Evolutionary conservation across 2,888 invertebrate species (phyloP).

Genomic region (Chrysolina oricalcia): DNA sequence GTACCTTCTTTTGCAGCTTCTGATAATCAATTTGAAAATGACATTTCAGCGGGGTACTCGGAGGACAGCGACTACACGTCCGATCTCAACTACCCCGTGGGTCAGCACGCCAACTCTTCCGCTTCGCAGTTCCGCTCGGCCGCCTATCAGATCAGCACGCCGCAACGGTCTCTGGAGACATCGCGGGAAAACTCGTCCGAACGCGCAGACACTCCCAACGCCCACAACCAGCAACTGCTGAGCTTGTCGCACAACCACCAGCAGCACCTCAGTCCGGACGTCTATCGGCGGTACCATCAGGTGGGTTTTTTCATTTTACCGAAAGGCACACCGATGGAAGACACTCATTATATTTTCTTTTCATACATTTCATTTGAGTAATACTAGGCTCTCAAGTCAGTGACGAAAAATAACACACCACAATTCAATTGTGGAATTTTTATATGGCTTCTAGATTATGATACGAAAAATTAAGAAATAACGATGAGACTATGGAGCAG

Average conservation of each 20-base stretch:
- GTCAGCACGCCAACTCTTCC: slow-evolving; percentile 90
- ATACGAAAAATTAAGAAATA: no score
- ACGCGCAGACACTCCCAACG: slow-evolving; percentile 77
- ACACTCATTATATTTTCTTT: no score
- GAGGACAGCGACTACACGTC: slow-evolving; percentile 98
- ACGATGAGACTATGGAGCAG: no score
- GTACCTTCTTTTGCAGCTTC: slow-evolving; percentile 65
- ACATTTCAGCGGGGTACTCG: slow-evolving; percentile 89
- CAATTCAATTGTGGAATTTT: no score
- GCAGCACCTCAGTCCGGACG: slow-evolving; percentile 69
- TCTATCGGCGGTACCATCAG: slow-evolving; percentile 64
- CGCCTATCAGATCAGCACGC: slow-evolving; percentile 85
- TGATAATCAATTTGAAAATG: slow-evolving; percentile 70
- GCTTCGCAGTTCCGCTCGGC: slow-evolving; percentile 90
- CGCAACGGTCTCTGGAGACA: slow-evolving; percentile 85
- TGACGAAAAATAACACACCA: no score
- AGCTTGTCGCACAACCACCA: slow-evolving; percentile 60
- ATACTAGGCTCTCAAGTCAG: no score
- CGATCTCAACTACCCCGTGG: slow-evolving; percentile 94
- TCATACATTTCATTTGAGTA: no score
- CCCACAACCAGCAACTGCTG: slow-evolving; percentile 55
- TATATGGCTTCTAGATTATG: no score
- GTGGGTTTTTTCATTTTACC: slow-evolving; percentile 44
- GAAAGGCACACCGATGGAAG: no score
- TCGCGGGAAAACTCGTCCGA: slow-evolving; percentile 90